Evolutionary conservation across 53 echinoderm and acorn worm genomes (phyloP).

Genomic region (Echinarachnius parma): DNA sequence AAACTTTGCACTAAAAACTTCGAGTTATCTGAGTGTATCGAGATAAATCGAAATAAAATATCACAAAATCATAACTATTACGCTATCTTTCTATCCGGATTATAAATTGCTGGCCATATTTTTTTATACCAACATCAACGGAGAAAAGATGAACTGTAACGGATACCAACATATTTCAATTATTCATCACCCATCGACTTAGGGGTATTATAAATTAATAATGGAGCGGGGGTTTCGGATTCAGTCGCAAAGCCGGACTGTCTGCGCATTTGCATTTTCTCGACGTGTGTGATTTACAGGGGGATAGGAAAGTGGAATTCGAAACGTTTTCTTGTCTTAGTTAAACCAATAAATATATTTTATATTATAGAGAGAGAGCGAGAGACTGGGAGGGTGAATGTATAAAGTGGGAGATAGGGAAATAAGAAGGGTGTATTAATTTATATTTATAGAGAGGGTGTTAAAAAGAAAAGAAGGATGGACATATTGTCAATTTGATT

Average conservation of each 20-base stretch:
- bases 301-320: constrained; percentile 37
- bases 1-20: no score
- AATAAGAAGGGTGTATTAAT: no score
- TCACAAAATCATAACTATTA: no score
- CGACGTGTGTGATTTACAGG: constrained; percentile 36
- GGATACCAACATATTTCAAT: constrained; percentile 33
- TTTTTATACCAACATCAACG: constrained; percentile 1
- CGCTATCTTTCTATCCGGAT: no score
- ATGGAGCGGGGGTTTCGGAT: constrained; percentile 25
- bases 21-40: no score
- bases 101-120: constrained; percentile 20
- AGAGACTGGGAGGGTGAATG: neutral
- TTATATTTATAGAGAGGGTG: no score
- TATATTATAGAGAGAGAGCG: neutral
- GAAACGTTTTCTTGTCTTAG: constrained; percentile 37
- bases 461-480: no score
- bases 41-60: no score
- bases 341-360: constrained; percentile 40
- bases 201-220: constrained; percentile 45
- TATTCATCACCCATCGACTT: constrained; percentile 29
- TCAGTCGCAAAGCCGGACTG: constrained; percentile 33
- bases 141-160: constrained; percentile 3
- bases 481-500: no score
- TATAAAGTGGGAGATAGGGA: neutral
- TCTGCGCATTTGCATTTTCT: constrained; percentile 41